A percentile compares a stretch with the other conserved stretches of the same genome.
phyloP scores from a whole-genome alignment of 2,113 vertebrate species.

The Sphaerodactylus townsendi region DNA sequence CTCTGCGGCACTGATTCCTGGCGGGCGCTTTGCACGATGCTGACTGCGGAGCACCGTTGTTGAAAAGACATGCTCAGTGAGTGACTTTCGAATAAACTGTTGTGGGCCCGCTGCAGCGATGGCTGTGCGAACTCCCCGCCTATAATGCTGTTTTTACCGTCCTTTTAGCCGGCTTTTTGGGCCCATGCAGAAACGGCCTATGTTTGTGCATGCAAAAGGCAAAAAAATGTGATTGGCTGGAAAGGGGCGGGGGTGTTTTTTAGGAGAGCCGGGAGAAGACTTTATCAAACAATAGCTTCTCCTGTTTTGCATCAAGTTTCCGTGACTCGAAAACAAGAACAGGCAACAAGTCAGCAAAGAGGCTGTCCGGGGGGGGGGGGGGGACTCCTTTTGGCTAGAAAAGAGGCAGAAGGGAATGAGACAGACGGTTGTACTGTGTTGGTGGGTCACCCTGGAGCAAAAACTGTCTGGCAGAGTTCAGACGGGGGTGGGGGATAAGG shows the following conservation, averaged over 20 bases:
- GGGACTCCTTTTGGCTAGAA: background rate
- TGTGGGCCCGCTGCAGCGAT: too few species aligned
- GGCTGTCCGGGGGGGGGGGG: slow-evolving; percentile 17
- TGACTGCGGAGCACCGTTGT: too few species aligned
- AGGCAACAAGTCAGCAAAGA: slow-evolving; percentile 2
- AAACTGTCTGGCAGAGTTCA: slow-evolving; percentile 24
- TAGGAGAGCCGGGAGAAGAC: slow-evolving; percentile 24
- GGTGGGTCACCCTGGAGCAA: slow-evolving; percentile 21
- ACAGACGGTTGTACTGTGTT: slow-evolving; percentile 60
- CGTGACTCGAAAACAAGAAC: slow-evolving; percentile 53
- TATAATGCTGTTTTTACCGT: too few species aligned
- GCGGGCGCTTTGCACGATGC: too few species aligned
- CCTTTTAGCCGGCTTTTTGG: too few species aligned
- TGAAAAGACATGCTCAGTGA: too few species aligned
- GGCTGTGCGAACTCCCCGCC: too few species aligned
- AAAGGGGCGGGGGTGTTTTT: background rate
- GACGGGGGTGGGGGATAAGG: background rate
- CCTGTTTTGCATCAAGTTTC: slow-evolving; percentile 47
- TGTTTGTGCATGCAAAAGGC: background rate
- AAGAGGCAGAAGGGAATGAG: background rate
- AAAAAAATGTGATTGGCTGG: background rate
- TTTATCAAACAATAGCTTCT: slow-evolving; percentile 50
- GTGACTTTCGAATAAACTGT: too few species aligned
- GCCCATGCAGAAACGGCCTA: too few species aligned
- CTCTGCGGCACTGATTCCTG: too few species aligned